Conservation (phyloP, 92 coral and sea anemone genomes). For the Muricea muricata region DNA sequence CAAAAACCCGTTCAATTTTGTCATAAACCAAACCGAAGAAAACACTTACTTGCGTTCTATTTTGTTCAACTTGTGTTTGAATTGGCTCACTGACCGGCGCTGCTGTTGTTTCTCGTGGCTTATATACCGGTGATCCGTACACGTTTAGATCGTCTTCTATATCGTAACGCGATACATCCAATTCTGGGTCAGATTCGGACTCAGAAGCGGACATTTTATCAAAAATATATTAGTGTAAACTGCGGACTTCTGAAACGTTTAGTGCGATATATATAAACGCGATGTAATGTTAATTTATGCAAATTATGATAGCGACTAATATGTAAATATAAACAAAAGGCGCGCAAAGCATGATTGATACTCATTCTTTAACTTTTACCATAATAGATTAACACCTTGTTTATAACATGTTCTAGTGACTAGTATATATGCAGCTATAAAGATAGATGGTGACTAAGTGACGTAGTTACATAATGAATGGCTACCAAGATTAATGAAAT, state of each 20-base stretch:
- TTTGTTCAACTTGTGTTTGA: not conserved
- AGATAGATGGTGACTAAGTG: too few relatives aligned
- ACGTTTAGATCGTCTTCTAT: not conserved
- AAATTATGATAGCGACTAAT: not conserved
- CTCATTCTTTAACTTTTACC: not conserved
- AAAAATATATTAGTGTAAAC: too few relatives aligned
- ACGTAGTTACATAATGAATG: too few relatives aligned
- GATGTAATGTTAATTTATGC: not conserved
- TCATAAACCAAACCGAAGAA: not conserved
- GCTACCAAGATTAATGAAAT: too few relatives aligned
- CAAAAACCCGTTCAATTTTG: not conserved
- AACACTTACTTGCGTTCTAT: not conserved
- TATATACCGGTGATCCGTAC: conserved; percentile 20
- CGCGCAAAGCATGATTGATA: not conserved
- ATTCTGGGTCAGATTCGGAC: conserved; percentile 11
- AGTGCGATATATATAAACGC: not conserved
- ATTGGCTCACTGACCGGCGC: not conserved
- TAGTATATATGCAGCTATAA: too few relatives aligned
- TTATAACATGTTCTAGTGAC: too few relatives aligned
- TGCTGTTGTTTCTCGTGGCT: not conserved
- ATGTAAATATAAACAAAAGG: not conserved
- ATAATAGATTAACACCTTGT: too few relatives aligned
- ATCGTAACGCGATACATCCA: not conserved
- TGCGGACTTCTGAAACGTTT: not conserved
- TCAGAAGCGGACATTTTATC: conserved; percentile 5